Conservation (phyloP, 2,113 vertebrate genomes). For the Callochromis pleurospilus region DNA sequence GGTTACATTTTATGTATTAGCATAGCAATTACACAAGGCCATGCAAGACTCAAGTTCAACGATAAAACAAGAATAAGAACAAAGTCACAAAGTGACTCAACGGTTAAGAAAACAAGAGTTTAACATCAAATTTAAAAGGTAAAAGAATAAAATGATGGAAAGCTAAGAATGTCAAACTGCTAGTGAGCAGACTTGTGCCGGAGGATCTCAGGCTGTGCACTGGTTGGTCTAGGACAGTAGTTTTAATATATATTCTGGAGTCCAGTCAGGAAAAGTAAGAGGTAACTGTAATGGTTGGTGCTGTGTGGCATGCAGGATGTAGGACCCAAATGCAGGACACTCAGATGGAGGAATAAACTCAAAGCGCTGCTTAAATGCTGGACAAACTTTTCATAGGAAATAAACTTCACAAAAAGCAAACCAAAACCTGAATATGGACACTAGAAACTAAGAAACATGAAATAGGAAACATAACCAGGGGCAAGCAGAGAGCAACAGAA, state of each 20-base stretch:
- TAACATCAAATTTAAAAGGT: background rate
- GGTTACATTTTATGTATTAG: background rate
- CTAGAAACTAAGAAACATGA: accelerated
- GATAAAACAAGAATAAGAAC: background rate
- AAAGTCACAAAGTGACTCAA: background rate
- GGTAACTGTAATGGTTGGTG: background rate
- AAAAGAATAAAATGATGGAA: background rate
- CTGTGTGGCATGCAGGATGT: background rate
- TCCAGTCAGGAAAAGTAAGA: background rate
- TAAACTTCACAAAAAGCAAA: background rate
- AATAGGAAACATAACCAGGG: accelerated
- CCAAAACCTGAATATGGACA: accelerated
- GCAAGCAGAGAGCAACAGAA: accelerated
- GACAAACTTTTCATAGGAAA: background rate
- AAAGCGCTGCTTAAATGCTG: accelerated
- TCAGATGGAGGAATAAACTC: background rate
- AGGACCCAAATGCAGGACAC: background rate
- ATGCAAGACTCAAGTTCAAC: accelerated
- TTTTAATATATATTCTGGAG: background rate
- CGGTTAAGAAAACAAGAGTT: background rate
- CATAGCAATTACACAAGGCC: background rate
- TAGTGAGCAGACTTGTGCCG: background rate
- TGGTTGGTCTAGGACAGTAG: background rate
- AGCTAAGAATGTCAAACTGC: background rate
- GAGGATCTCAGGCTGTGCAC: background rate